Evolutionary conservation across 2,797 vertebrate genomes (phyloP).

Genomic region (Scyliorhinus canicula): DNA sequence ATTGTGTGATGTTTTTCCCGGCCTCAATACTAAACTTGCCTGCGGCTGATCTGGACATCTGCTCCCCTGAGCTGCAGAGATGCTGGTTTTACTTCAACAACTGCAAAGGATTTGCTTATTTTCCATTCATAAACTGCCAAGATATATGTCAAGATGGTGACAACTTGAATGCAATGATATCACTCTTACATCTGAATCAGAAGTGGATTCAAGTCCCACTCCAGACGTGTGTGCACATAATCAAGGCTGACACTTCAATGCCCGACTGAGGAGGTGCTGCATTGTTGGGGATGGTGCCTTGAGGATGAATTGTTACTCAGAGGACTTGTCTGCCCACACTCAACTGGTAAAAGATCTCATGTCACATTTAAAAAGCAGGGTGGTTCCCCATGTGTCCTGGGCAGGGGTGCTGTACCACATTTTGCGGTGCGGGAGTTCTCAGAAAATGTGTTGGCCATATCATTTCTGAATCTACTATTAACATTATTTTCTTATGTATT

Average conservation of each 20-base stretch:
- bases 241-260: neutral
- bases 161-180: neutral
- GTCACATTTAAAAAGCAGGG: neutral
- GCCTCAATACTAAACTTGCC: neutral
- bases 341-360: neutral
- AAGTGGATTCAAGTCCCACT: neutral
- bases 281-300: neutral
- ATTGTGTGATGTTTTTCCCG: neutral
- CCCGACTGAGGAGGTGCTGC: neutral
- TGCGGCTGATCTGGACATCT: neutral
- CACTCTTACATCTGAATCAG: neutral
- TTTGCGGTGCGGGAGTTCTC: no score
- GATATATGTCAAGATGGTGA: neutral
- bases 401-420: no score
- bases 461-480: no score
- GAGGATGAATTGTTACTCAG: neutral
- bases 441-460: no score
- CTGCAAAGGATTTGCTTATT: neutral
- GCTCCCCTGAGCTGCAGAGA: no score
- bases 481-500: no score
- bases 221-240: neutral
- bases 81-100: neutral
- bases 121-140: neutral
- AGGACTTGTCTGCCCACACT: neutral
- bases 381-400: neutral